These are phyloP conservation scores for Tylochromis polylepis DNA, from an alignment of 2,113 vertebrate genomes.

Conservation along the genomic window DNA sequence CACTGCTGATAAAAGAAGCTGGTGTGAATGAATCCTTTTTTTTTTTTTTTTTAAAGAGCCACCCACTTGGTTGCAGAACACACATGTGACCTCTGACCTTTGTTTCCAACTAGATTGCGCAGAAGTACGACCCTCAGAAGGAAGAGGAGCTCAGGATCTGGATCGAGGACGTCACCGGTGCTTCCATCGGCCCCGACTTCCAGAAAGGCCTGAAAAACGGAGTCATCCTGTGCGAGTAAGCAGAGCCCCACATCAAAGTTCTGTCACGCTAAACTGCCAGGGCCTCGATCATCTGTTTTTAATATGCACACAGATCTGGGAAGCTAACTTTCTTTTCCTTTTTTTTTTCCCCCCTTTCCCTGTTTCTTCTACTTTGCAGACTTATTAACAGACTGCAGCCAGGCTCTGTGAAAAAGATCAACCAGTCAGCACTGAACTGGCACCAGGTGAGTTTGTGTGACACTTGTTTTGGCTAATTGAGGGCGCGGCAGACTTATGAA, in stretches of 20 bases:
- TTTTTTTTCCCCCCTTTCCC: neutral
- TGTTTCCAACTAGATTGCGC: conserved; percentile 77
- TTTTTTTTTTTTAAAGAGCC: neutral
- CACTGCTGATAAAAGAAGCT: neutral
- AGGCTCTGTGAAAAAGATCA: conserved; percentile 83
- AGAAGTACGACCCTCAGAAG: conserved; percentile 89
- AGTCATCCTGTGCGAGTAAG: conserved; percentile 90
- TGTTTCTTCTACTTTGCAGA: conserved; percentile 51
- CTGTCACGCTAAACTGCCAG: accelerated
- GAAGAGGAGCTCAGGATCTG: conserved; percentile 86
- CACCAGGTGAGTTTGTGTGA: conserved; percentile 81
- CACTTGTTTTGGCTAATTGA: neutral
- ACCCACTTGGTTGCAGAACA: neutral
- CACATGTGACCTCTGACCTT: conserved; percentile 5
- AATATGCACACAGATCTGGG: neutral
- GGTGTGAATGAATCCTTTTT: neutral
- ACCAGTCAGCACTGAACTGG: conserved; percentile 85
- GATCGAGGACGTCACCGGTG: conserved; percentile 85
- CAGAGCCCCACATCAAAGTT: neutral
- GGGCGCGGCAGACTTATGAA: neutral
- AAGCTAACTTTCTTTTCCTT: neutral
- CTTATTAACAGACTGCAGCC: conserved; percentile 88
- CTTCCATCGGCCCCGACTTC: conserved; percentile 83
- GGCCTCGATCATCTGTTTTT: neutral
- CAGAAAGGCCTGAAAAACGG: conserved; percentile 90